Evolutionary conservation across 2,888 invertebrate genomes (phyloP), one percentile per base, ranked within the genome.

Genomic region (Ptycholaimellus sp.): DNA sequence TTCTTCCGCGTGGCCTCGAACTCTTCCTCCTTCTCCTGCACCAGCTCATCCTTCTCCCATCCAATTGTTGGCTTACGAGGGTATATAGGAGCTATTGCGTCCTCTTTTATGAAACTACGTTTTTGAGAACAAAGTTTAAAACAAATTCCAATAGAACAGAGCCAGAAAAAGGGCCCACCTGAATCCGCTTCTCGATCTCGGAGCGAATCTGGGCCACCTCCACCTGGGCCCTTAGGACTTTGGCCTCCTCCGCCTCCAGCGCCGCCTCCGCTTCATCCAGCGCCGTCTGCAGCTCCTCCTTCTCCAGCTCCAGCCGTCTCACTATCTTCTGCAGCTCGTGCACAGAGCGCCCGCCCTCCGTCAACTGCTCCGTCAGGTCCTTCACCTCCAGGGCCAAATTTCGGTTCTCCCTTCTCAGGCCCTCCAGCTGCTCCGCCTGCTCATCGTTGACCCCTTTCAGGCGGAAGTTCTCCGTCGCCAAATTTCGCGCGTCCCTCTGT

Each of bases 1-100:
- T 93, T 96, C 72, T 90, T 93, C 68, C 93, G 77, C 2, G 49
- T 54, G 69, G 90, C 93, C 65, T 96, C 93, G 72, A 96, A 99
- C 69, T 96, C 96, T 59, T 99, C 96, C 62, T 99, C 96, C 71
- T 96, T 96, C 73, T 99, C 96, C 64, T 90, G 65, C n/a, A n/a
- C n/a, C n/a, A n/a, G n/a, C n/a, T n/a, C n/a, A n/a, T n/a, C n/a
- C n/a, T n/a, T n/a, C n/a, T n/a, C n/a, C n/a, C n/a, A n/a, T n/a
- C n/a, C n/a, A n/a, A n/a, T n/a, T n/a, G n/a, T n/a, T n/a, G n/a
- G n/a, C n/a, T n/a, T n/a, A n/a, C n/a, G n/a, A n/a, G n/a, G n/a
- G n/a, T n/a, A n/a, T n/a, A n/a, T n/a, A n/a, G n/a, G n/a, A n/a
- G n/a, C n/a, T n/a, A n/a, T n/a, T n/a, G n/a, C n/a, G n/a, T n/a